phyloP scores from a whole-genome alignment of 2,888 invertebrate genomes.

The Alviniconcha strummeri region DNA sequence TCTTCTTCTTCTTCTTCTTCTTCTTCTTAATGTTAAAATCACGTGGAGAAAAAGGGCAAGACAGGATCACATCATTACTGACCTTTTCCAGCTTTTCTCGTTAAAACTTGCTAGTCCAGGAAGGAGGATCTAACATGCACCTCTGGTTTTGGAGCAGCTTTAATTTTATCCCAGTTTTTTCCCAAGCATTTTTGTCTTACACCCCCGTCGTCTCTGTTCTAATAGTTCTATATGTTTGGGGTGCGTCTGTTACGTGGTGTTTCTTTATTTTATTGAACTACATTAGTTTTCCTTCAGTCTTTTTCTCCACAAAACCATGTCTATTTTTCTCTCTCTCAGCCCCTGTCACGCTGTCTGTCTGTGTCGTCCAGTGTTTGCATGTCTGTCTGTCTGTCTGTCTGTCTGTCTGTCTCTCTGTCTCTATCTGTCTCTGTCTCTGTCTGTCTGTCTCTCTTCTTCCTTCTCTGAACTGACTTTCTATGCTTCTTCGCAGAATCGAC shows the following conservation, averaged over 20 bases:
- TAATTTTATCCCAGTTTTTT: too few relatives aligned
- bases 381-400: neutral
- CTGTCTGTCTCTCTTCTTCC: slow-evolving; percentile 34
- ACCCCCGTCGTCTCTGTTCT: too few relatives aligned
- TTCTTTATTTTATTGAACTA: too few relatives aligned
- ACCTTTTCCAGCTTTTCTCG: too few relatives aligned
- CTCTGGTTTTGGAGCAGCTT: too few relatives aligned
- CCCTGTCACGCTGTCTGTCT: neutral
- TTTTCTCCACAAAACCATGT: neutral
- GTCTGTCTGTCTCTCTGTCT: neutral
- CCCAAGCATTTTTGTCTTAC: too few relatives aligned
- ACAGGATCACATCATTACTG: too few relatives aligned
- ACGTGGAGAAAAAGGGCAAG: too few relatives aligned
- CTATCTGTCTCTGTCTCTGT: slow-evolving; percentile 38
- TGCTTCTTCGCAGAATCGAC: neutral
- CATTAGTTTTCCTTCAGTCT: neutral
- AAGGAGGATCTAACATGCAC: too few relatives aligned
- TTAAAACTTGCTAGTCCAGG: too few relatives aligned
- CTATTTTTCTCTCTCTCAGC: neutral
- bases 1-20: too few relatives aligned
- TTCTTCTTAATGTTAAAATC: neutral
- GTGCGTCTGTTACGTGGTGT: neutral
- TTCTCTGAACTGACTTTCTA: neutral
- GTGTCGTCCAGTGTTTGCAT: neutral
- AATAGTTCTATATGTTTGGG: neutral